Conservation (phyloP, 2,113 vertebrate species). For the Vanacampus margaritifer region DNA sequence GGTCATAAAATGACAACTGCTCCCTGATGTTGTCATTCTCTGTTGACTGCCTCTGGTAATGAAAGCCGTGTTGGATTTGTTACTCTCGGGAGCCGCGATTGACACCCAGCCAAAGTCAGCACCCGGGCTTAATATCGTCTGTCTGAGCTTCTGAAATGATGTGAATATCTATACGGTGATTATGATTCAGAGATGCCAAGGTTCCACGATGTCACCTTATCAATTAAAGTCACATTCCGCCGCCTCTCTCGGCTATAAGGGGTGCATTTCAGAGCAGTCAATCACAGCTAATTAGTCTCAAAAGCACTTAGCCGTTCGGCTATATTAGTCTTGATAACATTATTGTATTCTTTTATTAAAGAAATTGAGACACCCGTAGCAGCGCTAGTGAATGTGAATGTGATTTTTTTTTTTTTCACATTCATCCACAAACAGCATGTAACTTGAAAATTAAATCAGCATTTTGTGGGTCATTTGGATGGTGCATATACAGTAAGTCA, state of each 20-base stretch:
- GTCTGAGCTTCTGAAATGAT: not conserved
- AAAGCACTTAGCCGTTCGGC: not conserved
- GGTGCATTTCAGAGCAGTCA: not conserved
- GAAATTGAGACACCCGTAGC: not conserved
- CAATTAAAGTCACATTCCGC: not conserved
- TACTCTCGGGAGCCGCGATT: not conserved
- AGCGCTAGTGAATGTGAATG: not conserved
- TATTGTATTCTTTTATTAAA: not conserved
- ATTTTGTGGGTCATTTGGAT: not conserved
- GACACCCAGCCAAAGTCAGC: not conserved
- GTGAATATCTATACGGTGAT: not conserved
- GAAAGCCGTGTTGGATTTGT: not conserved
- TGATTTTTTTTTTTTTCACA: not conserved
- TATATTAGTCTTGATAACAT: not conserved
- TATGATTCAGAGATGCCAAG: not conserved
- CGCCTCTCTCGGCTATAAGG: not conserved
- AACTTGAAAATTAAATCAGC: not conserved
- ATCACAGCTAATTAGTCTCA: not conserved
- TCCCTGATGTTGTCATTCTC: constrained; percentile 1
- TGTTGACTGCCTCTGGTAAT: constrained; percentile 1
- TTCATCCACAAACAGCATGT: not conserved
- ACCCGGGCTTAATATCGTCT: not conserved
- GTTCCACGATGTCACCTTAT: not conserved
- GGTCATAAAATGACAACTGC: not conserved
- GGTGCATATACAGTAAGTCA: too few relatives aligned